Percentiles rank a stretch among this genome's conserved stretches.
phyloP scores from a whole-genome alignment of 2,797 vertebrate species.

The Rhabdomys pumilio region DNA sequence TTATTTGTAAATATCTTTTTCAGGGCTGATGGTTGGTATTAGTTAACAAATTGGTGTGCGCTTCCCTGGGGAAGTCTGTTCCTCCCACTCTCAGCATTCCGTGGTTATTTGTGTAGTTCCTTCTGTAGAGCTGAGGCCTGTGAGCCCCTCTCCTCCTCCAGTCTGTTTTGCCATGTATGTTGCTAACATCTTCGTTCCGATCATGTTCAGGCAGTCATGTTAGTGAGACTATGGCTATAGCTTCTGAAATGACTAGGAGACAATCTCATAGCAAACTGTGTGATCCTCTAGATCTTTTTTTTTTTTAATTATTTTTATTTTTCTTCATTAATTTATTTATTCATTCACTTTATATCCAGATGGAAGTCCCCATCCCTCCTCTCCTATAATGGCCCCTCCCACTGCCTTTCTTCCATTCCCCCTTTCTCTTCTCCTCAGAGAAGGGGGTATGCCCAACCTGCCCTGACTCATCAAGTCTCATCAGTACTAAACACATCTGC shows the following conservation, averaged over 20 bases:
- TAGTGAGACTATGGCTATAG: background rate
- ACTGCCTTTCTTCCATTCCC: background rate
- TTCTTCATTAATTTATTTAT: background rate
- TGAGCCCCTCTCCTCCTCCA: too few species aligned
- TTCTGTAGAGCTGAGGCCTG: background rate
- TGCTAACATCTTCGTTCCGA: background rate
- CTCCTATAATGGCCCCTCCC: background rate
- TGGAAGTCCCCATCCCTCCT: background rate
- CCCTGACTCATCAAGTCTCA: too few species aligned
- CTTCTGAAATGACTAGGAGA: background rate
- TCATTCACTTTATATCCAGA: background rate
- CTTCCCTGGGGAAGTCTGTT: background rate
- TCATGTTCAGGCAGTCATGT: background rate
- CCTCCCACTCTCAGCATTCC: too few species aligned
- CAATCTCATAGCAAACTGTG: background rate
- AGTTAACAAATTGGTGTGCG: background rate
- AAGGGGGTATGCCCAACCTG: too few species aligned
- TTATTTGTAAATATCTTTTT: background rate
- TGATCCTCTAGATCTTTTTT: too few species aligned
- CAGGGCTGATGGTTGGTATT: background rate
- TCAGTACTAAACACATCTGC: too few species aligned
- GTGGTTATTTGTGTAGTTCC: background rate
- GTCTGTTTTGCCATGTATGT: too few species aligned
- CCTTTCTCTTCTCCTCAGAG: too few species aligned
- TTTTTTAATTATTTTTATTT: too few species aligned